These are phyloP conservation scores for Merodon equestris DNA, from an alignment of 2,888 invertebrate species.

Conservation along the genomic window DNA sequence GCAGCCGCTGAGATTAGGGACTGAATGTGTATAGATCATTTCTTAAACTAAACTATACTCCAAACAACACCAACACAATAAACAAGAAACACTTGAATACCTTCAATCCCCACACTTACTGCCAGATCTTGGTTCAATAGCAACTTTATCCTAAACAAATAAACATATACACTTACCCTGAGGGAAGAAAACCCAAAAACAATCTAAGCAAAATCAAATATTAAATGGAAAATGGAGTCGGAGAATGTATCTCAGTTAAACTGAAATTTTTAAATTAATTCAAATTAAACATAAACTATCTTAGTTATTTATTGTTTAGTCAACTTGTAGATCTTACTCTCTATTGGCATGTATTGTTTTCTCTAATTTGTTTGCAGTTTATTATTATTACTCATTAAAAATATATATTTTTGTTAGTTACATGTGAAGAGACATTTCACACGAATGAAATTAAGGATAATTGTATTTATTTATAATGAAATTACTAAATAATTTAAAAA, in stretches of 20 bases:
- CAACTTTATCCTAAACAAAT: not conserved
- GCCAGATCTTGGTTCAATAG: not conserved
- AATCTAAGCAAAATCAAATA: not conserved
- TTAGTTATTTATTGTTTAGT: conserved; percentile 46
- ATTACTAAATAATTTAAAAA: not conserved
- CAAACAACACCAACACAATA: conserved; percentile 30
- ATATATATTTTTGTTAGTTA: conserved; percentile 19
- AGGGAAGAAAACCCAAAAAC: not conserved
- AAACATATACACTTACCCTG: not conserved
- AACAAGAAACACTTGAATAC: no score
- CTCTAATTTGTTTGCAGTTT: conserved; percentile 18
- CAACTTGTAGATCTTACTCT: conserved; percentile 19
- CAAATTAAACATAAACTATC: conserved; percentile 10
- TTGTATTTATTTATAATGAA: conserved; percentile 5
- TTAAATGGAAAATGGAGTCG: not conserved
- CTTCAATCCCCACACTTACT: no score
- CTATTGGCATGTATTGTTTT: conserved; percentile 39
- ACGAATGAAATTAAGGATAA: conserved; percentile 13
- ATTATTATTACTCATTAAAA: conserved; percentile 6
- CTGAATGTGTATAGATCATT: conserved; percentile 85
- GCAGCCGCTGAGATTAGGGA: conserved; percentile 89
- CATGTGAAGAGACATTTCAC: conserved; percentile 33
- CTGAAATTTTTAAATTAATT: conserved; percentile 32
- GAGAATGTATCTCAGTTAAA: conserved; percentile 22
- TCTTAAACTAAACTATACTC: conserved; percentile 26